phyloP scores from a whole-genome alignment of 2,113 vertebrate genomes.

The Mastomys natalensis region DNA sequence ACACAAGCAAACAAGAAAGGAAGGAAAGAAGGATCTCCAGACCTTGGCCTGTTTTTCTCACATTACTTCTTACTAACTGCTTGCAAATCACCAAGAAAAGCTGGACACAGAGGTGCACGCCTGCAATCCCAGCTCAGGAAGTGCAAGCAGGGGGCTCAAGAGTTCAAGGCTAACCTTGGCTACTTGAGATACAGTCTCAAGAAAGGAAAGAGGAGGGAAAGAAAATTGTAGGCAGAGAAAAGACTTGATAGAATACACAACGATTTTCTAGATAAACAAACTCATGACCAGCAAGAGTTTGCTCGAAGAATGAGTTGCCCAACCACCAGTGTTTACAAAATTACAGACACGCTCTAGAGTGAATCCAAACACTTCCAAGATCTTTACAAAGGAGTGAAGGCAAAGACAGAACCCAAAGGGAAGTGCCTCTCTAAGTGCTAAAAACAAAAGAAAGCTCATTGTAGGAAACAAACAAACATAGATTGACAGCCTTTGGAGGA shows the following conservation, averaged over 20 bases:
- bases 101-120: background rate
- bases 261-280: conserved; percentile 43
- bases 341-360: background rate
- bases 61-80: conserved; percentile 52
- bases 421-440: background rate
- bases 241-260: conserved; percentile 14
- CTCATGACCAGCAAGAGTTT: conserved; percentile 31
- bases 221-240: background rate
- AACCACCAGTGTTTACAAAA: conserved; percentile 38
- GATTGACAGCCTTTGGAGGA: background rate
- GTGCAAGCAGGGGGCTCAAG: background rate
- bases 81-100: background rate
- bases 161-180: background rate
- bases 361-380: conserved; percentile 52
- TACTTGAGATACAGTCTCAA: background rate
- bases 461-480: conserved; percentile 35
- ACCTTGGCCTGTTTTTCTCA: conserved; percentile 33
- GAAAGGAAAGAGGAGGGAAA: background rate
- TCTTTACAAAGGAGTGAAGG: background rate
- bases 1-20: conserved; percentile 15
- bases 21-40: background rate
- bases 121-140: background rate
- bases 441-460: conserved; percentile 33
- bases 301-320: background rate
- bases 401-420: background rate